A percentile compares a stretch with the other conserved stretches of the same genome.
These are phyloP conservation scores for Chaetorhynchus papuensis DNA, from an alignment of 2,113 vertebrate species.

Conservation along the genomic window DNA sequence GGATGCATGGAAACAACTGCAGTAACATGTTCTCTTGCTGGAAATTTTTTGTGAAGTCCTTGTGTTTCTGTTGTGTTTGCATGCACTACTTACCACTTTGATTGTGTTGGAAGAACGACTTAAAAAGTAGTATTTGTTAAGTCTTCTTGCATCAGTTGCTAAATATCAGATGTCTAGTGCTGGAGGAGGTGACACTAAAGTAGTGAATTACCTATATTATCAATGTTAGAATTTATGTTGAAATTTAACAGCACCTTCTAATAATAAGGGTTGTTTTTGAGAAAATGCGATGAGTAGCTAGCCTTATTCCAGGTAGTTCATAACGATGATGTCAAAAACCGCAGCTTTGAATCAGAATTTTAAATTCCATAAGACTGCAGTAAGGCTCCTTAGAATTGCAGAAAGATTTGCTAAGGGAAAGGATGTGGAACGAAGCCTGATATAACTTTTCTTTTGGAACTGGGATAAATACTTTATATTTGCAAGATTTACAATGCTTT, in stretches of 20 bases:
- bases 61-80: neutral
- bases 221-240: neutral
- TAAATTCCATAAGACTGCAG: neutral
- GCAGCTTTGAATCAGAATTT: neutral
- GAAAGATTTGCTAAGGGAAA: neutral
- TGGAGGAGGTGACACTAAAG: neutral
- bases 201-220: neutral
- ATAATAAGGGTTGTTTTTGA: neutral
- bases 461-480: neutral
- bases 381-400: neutral
- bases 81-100: neutral
- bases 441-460: neutral
- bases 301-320: neutral
- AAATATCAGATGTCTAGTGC: neutral
- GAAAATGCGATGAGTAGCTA: rapidly evolving
- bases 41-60: neutral
- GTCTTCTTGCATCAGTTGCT: neutral
- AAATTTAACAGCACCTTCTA: neutral
- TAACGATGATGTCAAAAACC: neutral
- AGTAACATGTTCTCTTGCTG: neutral
- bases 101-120: neutral
- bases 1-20: neutral
- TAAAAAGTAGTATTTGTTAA: neutral
- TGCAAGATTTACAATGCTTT: neutral
- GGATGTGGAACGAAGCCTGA: neutral